Percentiles rank a stretch among this genome's conserved stretches.
These are phyloP conservation scores for Dynastes tityus DNA, from an alignment of 2,888 invertebrate species.

Conservation along the genomic window DNA sequence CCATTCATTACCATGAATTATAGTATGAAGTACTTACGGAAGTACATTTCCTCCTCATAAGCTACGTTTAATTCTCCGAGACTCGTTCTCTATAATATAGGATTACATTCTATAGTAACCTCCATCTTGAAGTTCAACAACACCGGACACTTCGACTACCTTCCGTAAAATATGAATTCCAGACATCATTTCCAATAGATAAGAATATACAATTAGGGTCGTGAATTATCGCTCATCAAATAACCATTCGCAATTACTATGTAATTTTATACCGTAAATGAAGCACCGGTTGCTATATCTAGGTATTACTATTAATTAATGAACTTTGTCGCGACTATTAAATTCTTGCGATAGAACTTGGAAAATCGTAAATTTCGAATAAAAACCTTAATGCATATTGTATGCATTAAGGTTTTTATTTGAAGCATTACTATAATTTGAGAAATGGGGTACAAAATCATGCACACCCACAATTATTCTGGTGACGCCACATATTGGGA, in stretches of 20 bases:
- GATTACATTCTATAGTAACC: background rate
- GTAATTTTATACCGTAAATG: no score
- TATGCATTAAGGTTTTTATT: no score
- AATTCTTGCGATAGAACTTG: background rate
- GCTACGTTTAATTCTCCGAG: background rate
- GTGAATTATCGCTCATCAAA: background rate
- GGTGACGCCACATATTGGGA: no score
- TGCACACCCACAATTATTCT: no score
- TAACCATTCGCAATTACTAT: no score
- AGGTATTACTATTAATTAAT: background rate
- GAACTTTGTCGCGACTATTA: background rate
- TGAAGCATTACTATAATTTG: no score
- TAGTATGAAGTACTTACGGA: constrained; percentile 13
- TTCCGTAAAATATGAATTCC: constrained; percentile 21
- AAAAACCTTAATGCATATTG: no score
- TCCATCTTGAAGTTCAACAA: constrained; percentile 31
- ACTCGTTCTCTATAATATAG: background rate
- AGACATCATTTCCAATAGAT: constrained; percentile 11
- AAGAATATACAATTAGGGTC: background rate
- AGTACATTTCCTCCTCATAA: constrained; percentile 19
- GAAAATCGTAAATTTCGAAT: no score
- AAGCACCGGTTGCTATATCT: background rate
- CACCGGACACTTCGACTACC: constrained; percentile 38
- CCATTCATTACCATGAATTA: constrained; percentile 20
- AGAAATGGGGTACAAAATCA: no score